phyloP scores from a whole-genome alignment of 2,797 vertebrate species.

The Bovichtus variegatus region DNA sequence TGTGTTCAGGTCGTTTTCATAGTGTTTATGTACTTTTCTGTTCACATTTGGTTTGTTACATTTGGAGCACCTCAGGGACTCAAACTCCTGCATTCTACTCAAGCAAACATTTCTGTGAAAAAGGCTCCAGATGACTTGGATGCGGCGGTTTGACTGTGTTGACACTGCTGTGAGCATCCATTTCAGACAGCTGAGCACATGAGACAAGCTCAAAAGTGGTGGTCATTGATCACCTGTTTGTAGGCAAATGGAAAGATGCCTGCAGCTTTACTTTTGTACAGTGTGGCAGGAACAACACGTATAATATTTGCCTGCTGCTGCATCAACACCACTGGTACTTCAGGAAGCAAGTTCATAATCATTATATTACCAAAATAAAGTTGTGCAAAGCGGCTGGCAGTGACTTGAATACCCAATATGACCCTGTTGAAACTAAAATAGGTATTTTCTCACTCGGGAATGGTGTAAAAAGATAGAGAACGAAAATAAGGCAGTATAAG shows the following conservation, averaged over 20 bases:
- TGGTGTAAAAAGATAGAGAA: not conserved
- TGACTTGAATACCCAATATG: constrained; percentile 39
- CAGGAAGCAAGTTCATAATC: constrained; percentile 36
- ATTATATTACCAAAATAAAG: constrained; percentile 35
- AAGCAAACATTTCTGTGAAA: constrained; percentile 60
- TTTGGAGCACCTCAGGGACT: constrained; percentile 70
- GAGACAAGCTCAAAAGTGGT: constrained; percentile 57
- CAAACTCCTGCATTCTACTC: constrained; percentile 56
- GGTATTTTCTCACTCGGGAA: not conserved
- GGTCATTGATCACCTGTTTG: constrained; percentile 43
- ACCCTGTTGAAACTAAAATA: not conserved
- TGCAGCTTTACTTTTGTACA: constrained; percentile 49
- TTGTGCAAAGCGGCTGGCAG: constrained; percentile 23
- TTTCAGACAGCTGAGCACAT: constrained; percentile 71
- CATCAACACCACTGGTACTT: constrained; percentile 18
- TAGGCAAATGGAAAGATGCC: constrained; percentile 44
- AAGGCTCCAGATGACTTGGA: constrained; percentile 64
- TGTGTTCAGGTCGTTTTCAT: constrained; percentile 67
- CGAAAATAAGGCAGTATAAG: not conserved
- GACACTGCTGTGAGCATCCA: constrained; percentile 60
- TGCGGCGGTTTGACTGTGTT: constrained; percentile 57
- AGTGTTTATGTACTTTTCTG: constrained; percentile 63
- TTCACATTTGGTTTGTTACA: constrained; percentile 67
- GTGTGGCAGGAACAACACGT: constrained; percentile 31
- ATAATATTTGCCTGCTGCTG: constrained; percentile 36